Evolutionary conservation across 2,797 vertebrate genomes (phyloP), one percentile per base, ranked within the genome.

Genomic region (Melopsittacus undulatus): DNA sequence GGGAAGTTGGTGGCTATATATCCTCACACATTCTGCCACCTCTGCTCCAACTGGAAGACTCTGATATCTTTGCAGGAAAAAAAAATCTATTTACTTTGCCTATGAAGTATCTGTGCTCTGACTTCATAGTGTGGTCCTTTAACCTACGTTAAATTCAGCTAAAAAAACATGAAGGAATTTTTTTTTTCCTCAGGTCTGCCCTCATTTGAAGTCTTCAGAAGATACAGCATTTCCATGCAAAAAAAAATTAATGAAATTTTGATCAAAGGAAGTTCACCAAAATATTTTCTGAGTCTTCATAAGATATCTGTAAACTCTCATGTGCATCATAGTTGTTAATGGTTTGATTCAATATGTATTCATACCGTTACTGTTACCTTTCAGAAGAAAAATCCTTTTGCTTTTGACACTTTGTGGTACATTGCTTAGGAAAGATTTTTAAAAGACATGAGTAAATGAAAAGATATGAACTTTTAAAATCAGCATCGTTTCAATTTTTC

Each of bases 351-450:
- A 38, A 29, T 62, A 38, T 16, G 3, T 54, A 70, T 46, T 78
- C 4, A 4, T 38, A 42, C 8, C 0, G 27, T 26, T 57, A 34
- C n/a, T 1, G 6, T 34, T 34, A 34, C 32, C 9, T 57, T 57
- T 49, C 48, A 45, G 21, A 46, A n/a, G 72, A 9, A 78, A 36
- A 51, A 38, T 20, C 46, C 1, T 57, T 77, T 45, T 23, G 24
- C 5, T 79, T 93, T 90, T 79, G 40, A n/a, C 49, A 23, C 4
- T 87, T 40, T 13, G 48, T 56, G 20, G 4, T 54, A 64, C 20
- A 36, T 29, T 18, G 11, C 61, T 68, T 76, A 38, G 8, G 27
- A 75, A 69, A 69, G 5, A 52, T 26, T 66, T 87, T 64, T 66
- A 17, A 75, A 64, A 57, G 13, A 11, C 2, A 56, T 29, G 5